Evolutionary conservation across 2,797 vertebrate species (phyloP).

Genomic region (Salmo trutta): DNA sequence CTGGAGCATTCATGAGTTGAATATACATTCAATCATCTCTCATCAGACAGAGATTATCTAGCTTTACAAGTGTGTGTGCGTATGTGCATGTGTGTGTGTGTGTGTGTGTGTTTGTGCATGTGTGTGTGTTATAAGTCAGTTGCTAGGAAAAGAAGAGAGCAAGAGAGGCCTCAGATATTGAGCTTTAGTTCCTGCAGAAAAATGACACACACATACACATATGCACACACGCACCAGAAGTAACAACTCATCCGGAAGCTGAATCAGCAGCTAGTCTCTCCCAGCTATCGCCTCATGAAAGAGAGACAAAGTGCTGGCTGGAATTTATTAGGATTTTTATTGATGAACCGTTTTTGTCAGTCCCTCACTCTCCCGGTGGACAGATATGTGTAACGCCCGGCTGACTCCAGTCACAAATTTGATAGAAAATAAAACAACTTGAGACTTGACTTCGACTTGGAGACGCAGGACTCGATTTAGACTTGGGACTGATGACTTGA

Average conservation of each 20-base stretch:
- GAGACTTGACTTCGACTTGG: too few species aligned
- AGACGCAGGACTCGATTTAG: too few species aligned
- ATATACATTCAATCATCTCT: background rate
- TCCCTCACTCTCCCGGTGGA: background rate
- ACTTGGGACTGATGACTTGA: too few species aligned
- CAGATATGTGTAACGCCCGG: background rate
- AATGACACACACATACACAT: background rate
- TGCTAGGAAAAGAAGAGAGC: background rate
- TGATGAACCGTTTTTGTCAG: background rate
- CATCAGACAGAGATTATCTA: background rate
- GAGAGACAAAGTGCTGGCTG: background rate
- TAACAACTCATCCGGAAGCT: background rate
- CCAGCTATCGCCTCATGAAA: background rate
- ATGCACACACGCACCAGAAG: background rate
- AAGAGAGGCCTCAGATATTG: background rate
- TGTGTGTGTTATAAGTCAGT: background rate
- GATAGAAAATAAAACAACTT: too few species aligned
- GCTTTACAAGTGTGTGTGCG: background rate
- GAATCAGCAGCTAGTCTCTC: background rate
- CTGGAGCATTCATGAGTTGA: background rate
- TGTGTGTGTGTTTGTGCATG: background rate
- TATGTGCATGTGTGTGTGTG: too few species aligned
- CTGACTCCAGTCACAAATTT: too few species aligned
- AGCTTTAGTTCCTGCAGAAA: background rate
- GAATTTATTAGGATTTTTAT: constrained; percentile 6